Evolutionary conservation across 2,113 vertebrate species (phyloP).

Genomic region (Theristicus caerulescens): DNA sequence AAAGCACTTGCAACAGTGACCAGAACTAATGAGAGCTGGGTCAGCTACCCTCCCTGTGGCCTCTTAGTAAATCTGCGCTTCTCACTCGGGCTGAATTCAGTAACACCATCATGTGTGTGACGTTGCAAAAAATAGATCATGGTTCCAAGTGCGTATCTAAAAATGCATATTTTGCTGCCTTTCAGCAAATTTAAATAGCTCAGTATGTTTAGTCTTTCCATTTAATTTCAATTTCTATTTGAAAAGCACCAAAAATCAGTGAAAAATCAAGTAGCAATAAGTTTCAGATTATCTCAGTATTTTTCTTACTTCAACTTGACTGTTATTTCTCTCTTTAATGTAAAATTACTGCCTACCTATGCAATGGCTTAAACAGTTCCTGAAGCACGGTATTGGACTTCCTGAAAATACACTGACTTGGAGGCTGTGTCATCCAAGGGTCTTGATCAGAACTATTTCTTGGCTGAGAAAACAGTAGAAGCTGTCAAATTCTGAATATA

Average conservation of each 20-base stretch:
- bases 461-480: conserved; percentile 70
- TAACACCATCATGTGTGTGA: not conserved
- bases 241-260: not conserved
- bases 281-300: not conserved
- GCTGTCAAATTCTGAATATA: conserved; percentile 10
- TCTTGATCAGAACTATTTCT: conserved; percentile 30
- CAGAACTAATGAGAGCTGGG: not conserved
- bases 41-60: not conserved
- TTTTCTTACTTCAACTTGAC: not conserved
- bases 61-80: not conserved
- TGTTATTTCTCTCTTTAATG: not conserved
- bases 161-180: not conserved
- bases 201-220: not conserved
- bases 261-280: not conserved
- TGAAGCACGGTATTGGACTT: conserved; percentile 40
- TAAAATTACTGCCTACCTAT: conserved; percentile 43
- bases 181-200: not conserved
- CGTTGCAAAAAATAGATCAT: not conserved
- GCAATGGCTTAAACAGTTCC: conserved; percentile 53
- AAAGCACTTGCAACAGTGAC: not conserved
- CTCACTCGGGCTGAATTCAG: not conserved
- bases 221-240: not conserved
- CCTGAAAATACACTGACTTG: conserved; percentile 5
- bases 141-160: not conserved
- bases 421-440: conserved; percentile 52